A percentile compares a stretch with the other conserved stretches of the same genome.
Evolutionary conservation across 2,113 vertebrate genomes (phyloP).

Genomic region (Oreochromis aureus): DNA sequence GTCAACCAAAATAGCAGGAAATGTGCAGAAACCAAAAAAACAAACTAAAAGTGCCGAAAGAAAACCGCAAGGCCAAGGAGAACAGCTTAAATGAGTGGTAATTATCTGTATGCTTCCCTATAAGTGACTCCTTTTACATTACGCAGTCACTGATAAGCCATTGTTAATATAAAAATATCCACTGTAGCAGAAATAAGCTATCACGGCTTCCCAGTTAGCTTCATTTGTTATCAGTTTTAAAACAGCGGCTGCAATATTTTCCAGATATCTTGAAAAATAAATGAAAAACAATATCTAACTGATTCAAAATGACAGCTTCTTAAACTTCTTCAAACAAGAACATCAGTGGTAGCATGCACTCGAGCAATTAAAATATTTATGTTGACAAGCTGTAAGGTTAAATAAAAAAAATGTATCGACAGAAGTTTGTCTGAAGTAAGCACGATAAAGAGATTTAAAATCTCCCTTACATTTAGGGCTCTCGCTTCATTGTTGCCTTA

Average conservation of each 20-base stretch:
- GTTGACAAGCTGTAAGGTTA: constrained; percentile 1
- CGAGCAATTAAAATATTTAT: constrained; percentile 2
- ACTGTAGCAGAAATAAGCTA: background rate
- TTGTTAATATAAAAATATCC: background rate
- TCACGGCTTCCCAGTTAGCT: background rate
- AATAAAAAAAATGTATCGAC: background rate
- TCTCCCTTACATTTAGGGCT: constrained; percentile 7
- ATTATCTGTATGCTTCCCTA: background rate
- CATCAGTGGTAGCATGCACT: background rate
- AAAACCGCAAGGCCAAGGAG: background rate
- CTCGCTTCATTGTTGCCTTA: constrained; percentile 30
- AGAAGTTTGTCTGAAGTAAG: background rate
- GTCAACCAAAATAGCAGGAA: background rate
- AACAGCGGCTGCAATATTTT: background rate
- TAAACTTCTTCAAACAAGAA: background rate
- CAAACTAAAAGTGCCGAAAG: background rate
- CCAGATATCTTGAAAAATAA: background rate
- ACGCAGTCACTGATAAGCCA: background rate
- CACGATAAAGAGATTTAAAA: constrained; percentile 39
- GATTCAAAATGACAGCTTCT: background rate
- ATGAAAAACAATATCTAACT: background rate
- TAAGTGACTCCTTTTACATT: background rate
- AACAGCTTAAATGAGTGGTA: background rate
- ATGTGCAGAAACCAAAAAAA: background rate
- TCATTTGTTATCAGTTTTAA: background rate